phyloP scores from a whole-genome alignment of 2,888 invertebrate species.

The Drosophila lutescens region DNA sequence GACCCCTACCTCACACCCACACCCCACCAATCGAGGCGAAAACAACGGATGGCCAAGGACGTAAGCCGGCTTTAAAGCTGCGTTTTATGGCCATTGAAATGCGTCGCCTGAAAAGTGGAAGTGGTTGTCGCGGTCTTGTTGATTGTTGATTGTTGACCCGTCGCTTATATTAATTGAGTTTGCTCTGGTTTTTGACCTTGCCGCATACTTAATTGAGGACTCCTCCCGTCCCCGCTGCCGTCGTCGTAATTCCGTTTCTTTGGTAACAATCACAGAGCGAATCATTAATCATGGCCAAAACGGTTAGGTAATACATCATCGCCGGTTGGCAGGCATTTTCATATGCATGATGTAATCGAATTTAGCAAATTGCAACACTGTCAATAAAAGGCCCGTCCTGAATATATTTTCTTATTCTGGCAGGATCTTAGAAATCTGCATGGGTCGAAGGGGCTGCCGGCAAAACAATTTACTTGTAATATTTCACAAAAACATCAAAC shows the following conservation, averaged over 20 bases:
- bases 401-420: slow-evolving; percentile 59
- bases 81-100: slow-evolving; percentile 37
- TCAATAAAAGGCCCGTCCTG: slow-evolving; percentile 62
- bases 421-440: slow-evolving; percentile 59
- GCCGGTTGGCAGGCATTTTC: slow-evolving; percentile 43
- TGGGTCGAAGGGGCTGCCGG: slow-evolving; percentile 40
- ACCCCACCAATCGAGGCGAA: slow-evolving; percentile 22
- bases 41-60: slow-evolving; percentile 59
- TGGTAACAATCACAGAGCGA: slow-evolving; percentile 29
- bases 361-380: slow-evolving; percentile 75
- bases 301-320: slow-evolving; percentile 62
- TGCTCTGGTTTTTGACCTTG: slow-evolving; percentile 73
- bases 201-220: slow-evolving; percentile 55
- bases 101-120: slow-evolving; percentile 4
- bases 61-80: slow-evolving; percentile 57
- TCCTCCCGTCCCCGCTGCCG: background rate
- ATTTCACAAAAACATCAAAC: slow-evolving; percentile 77
- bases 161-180: slow-evolving; percentile 78
- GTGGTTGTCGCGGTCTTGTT: slow-evolving; percentile 30
- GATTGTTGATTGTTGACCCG: slow-evolving; percentile 70
- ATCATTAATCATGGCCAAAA: slow-evolving; percentile 67
- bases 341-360: slow-evolving; percentile 72
- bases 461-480: slow-evolving; percentile 72
- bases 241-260: slow-evolving; percentile 6
- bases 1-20: slow-evolving; percentile 20